These are phyloP conservation scores for Streblospio benedicti DNA, from an alignment of 1,140 invertebrate species.

Conservation along the genomic window DNA sequence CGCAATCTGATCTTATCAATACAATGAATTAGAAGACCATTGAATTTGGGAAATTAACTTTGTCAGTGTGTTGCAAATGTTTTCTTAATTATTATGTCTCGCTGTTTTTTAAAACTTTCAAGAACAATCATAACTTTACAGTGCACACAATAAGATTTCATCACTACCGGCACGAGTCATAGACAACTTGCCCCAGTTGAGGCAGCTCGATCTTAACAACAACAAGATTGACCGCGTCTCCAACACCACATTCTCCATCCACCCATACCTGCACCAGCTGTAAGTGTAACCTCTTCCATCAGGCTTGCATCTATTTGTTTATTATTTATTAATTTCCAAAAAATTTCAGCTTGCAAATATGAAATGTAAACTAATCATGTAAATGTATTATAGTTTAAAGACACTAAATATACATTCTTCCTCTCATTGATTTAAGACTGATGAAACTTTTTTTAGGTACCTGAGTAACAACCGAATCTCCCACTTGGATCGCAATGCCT, in stretches of 20 bases:
- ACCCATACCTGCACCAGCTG: constrained; percentile 30
- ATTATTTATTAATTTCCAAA: constrained; percentile 30
- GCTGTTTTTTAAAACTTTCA: no score
- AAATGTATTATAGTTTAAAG: constrained; percentile 15
- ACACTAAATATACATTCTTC: not conserved
- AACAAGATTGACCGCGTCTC: constrained; percentile 32
- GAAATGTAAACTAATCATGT: not conserved
- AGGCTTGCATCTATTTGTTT: constrained; percentile 21
- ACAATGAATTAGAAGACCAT: no score
- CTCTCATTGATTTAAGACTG: not conserved
- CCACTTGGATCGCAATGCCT: constrained; percentile 57
- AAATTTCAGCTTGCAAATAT: constrained; percentile 24
- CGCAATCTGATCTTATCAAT: no score
- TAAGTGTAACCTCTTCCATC: constrained; percentile 28
- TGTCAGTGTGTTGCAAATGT: no score
- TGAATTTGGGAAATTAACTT: no score
- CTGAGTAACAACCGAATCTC: constrained; percentile 68
- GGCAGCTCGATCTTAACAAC: constrained; percentile 34
- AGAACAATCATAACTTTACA: no score
- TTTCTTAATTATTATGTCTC: no score
- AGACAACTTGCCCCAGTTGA: constrained; percentile 48
- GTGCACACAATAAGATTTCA: constrained; percentile 58
- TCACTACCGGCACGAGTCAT: constrained; percentile 48
- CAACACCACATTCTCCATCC: constrained; percentile 32
- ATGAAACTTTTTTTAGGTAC: constrained; percentile 44